These are phyloP conservation scores for Andrena hattorfiana DNA, from an alignment of 2,888 invertebrate species.

Conservation along the genomic window DNA sequence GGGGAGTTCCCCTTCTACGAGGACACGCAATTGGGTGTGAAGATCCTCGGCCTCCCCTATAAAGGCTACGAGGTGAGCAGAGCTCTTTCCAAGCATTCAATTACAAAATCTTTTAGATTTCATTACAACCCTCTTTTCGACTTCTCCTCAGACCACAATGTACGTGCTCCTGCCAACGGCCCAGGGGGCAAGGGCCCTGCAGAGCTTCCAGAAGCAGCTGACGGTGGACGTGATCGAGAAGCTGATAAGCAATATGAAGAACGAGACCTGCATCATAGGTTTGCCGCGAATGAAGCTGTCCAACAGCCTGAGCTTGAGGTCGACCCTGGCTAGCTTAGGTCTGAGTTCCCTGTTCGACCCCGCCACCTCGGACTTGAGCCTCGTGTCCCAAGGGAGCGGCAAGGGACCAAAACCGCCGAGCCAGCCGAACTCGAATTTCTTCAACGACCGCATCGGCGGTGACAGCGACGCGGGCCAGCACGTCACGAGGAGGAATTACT, in stretches of 20 bases:
- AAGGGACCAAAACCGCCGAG: not conserved
- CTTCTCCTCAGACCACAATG: constrained; percentile 85
- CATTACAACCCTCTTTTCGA: not conserved
- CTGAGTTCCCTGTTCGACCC: constrained; percentile 88
- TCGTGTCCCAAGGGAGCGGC: constrained; percentile 86
- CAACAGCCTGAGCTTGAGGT: constrained; percentile 86
- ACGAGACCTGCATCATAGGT: constrained; percentile 86
- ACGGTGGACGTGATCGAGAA: constrained; percentile 86
- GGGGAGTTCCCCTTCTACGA: constrained; percentile 87
- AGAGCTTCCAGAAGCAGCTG: constrained; percentile 85
- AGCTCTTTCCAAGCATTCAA: not conserved
- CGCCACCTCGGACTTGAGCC: constrained; percentile 88
- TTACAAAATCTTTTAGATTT: not conserved
- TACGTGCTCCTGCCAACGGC: constrained; percentile 89
- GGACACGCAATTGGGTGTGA: constrained; percentile 86
- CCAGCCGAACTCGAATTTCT: not conserved
- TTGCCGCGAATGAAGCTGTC: constrained; percentile 91
- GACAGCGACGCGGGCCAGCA: not conserved
- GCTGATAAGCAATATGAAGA: constrained; percentile 85
- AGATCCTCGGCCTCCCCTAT: constrained; percentile 90
- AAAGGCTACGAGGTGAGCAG: constrained; percentile 87
- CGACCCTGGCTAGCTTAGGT: constrained; percentile 87
- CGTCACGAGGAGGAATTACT: constrained; percentile 55
- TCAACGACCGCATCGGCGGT: constrained; percentile 69
- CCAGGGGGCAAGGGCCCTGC: constrained; percentile 85